Evolutionary conservation across 2,888 invertebrate genomes (phyloP).

Genomic region (Oxycera nigricornis): DNA sequence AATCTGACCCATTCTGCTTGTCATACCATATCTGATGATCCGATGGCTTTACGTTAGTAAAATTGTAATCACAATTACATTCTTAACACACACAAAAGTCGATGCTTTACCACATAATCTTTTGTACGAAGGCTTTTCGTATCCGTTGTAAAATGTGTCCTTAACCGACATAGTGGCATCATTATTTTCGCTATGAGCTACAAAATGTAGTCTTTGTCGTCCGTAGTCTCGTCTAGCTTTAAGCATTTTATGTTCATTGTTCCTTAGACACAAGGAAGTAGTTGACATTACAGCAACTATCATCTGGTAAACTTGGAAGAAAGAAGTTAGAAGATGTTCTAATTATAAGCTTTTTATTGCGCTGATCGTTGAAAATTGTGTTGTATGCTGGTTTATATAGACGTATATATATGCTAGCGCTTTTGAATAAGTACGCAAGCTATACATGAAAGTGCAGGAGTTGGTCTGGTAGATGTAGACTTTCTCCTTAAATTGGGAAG

Average conservation of each 20-base stretch:
- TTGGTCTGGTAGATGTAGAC: too few relatives aligned
- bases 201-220: background rate
- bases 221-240: conserved; percentile 18
- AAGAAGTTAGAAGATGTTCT: background rate
- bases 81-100: background rate
- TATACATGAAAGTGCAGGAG: too few relatives aligned
- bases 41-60: background rate
- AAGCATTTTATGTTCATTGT: conserved; percentile 21
- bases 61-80: background rate
- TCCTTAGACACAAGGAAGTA: conserved; percentile 20
- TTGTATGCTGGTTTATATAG: background rate
- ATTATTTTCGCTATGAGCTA: conserved; percentile 5
- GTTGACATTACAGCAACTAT: conserved; percentile 30
- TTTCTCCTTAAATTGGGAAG: too few relatives aligned
- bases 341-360: conserved; percentile 5
- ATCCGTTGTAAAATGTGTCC: conserved; percentile 15
- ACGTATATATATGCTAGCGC: too few relatives aligned
- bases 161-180: conserved; percentile 1
- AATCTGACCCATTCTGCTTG: too few relatives aligned
- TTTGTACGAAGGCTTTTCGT: background rate
- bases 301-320: background rate
- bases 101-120: background rate
- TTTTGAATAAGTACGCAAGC: too few relatives aligned
- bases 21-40: too few relatives aligned
- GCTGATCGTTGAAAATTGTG: background rate